phyloP scores from a whole-genome alignment of 2,113 vertebrate species.

The Aphyosemion australe region DNA sequence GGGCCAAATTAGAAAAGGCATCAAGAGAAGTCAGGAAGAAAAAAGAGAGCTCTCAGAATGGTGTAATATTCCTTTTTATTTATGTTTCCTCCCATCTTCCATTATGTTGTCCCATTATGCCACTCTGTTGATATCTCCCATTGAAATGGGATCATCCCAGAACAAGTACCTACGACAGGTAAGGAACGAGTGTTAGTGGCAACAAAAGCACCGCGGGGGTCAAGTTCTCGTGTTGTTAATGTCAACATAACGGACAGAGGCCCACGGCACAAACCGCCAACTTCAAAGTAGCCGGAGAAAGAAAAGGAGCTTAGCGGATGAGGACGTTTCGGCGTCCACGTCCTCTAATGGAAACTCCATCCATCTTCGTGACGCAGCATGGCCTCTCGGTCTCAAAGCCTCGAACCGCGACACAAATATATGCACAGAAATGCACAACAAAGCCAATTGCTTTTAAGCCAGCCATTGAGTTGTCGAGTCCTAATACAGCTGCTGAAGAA shows the following conservation, averaged over 20 bases:
- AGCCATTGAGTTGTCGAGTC: constrained; percentile 89
- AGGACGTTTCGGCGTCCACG: constrained; percentile 81
- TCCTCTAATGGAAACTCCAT: constrained; percentile 87
- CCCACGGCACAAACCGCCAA: constrained; percentile 83
- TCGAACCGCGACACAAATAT: constrained; percentile 88
- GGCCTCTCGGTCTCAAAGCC: constrained; percentile 89
- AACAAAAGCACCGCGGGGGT: constrained; percentile 89
- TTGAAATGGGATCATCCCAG: constrained; percentile 88
- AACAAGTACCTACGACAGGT: constrained; percentile 85
- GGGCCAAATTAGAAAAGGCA: constrained; percentile 69
- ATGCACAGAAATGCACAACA: constrained; percentile 99
- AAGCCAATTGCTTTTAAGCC: constrained; percentile 93
- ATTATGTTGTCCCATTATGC: constrained; percentile 75
- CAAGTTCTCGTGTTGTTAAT: constrained; percentile 91
- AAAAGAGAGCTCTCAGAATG: constrained; percentile 48
- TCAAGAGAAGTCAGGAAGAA: constrained; percentile 55
- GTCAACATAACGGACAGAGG: constrained; percentile 89
- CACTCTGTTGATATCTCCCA: constrained; percentile 74
- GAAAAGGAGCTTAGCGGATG: constrained; percentile 85
- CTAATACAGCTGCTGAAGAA: constrained; percentile 94
- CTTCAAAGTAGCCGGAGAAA: constrained; percentile 91
- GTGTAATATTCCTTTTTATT: constrained; percentile 63
- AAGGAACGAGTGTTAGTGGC: constrained; percentile 79
- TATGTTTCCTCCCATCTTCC: constrained; percentile 55
- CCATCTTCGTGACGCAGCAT: constrained; percentile 87